Percentiles rank a stretch among this genome's conserved stretches.
Evolutionary conservation across 2,888 invertebrate genomes (phyloP).

Genomic region (Pollenia angustigena): DNA sequence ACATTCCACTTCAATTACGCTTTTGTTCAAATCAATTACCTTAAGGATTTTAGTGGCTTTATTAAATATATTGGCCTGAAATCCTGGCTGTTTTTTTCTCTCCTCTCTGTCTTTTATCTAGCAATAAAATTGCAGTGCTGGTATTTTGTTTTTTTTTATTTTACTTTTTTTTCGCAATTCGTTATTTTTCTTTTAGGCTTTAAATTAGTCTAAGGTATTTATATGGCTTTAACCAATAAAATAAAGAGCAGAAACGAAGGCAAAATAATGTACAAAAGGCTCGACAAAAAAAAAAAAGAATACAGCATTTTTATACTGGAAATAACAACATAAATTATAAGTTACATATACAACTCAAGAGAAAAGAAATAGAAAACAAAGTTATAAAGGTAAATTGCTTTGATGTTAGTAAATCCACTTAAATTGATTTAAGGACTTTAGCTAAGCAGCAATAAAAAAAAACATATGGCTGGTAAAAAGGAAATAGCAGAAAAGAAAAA

Average conservation of each 20-base stretch:
- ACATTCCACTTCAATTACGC: slow-evolving; percentile 68
- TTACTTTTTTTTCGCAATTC: slow-evolving; percentile 45
- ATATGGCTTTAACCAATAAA: slow-evolving; percentile 68
- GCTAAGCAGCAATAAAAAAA: slow-evolving; percentile 46
- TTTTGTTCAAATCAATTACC: slow-evolving; percentile 68
- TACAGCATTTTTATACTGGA: slow-evolving; percentile 19
- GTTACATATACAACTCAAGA: slow-evolving; percentile 46
- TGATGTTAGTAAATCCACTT: slow-evolving; percentile 80
- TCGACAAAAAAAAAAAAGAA: slow-evolving; percentile 20
- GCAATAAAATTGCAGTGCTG: slow-evolving; percentile 20
- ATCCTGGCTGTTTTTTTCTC: slow-evolving; percentile 44
- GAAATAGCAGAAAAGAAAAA: background rate
- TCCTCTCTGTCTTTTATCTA: background rate
- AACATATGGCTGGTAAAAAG: background rate
- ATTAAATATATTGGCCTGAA: slow-evolving; percentile 65
- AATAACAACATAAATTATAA: slow-evolving; percentile 51
- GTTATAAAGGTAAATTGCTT: slow-evolving; percentile 77
- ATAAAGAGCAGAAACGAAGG: slow-evolving; percentile 40
- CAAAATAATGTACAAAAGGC: slow-evolving; percentile 40
- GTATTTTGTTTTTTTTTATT: background rate
- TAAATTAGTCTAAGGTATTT: slow-evolving; percentile 66
- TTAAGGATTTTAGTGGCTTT: slow-evolving; percentile 65
- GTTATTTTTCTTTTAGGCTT: slow-evolving; percentile 62
- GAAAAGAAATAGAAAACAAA: slow-evolving; percentile 27
- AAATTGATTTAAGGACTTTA: slow-evolving; percentile 80